phyloP scores from a whole-genome alignment of 2,888 invertebrate genomes.

The Sicus ferrugineus region DNA sequence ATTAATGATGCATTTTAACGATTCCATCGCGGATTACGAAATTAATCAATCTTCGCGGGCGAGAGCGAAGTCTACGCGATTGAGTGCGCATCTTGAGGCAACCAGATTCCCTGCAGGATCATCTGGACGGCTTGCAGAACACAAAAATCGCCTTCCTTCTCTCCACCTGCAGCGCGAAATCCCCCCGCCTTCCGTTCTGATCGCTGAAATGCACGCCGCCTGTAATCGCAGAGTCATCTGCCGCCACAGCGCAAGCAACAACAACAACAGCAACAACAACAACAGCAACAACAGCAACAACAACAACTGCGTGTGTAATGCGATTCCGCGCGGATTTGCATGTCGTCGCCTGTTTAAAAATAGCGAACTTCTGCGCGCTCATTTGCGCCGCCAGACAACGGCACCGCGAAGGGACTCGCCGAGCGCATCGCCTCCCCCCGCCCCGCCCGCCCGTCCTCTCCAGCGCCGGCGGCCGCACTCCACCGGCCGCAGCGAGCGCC shows the following conservation, averaged over 20 bases:
- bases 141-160: too few relatives aligned
- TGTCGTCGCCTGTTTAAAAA: constrained; percentile 12
- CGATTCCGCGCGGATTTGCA: constrained; percentile 17
- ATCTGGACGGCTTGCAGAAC: too few relatives aligned
- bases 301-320: constrained; percentile 3
- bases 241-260: too few relatives aligned
- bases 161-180: too few relatives aligned
- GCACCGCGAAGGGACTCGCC: neutral
- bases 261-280: constrained; percentile 31
- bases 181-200: too few relatives aligned
- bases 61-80: too few relatives aligned
- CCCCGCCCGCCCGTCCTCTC: neutral
- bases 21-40: neutral
- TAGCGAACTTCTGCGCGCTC: constrained; percentile 17
- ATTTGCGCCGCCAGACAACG: constrained; percentile 15
- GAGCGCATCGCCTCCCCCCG: neutral
- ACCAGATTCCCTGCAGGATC: too few relatives aligned
- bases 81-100: too few relatives aligned
- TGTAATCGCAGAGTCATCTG: too few relatives aligned
- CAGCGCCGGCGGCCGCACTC: constrained; percentile 3
- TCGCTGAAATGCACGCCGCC: too few relatives aligned
- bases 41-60: neutral
- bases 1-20: too few relatives aligned
- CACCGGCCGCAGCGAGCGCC: constrained; percentile 12
- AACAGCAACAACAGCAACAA: constrained; percentile 37